Base-by-base conservation (phyloP, 2,888 invertebrate genomes). In the Calliopum simillimum region DNA sequence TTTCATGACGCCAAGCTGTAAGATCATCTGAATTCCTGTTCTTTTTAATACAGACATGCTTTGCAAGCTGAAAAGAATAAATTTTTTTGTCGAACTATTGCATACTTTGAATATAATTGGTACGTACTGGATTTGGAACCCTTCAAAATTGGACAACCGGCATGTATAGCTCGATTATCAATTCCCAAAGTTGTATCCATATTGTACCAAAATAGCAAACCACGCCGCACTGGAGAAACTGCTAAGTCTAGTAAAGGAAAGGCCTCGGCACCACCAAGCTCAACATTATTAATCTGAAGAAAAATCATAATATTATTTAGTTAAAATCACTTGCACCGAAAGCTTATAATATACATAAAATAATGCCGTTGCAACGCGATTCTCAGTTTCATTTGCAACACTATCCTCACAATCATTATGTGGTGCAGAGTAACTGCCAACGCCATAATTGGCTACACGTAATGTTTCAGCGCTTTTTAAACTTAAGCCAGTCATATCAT, bases 121-220 rank as follows among this genome's bases (percentile, higher is more conserved):
- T 21, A 80, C 87, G 83, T 87, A 95, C 96, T 97, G 97, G 97
- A 98, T 88, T 98, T 98, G 41, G 94, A 93, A 51, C 98, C 98
- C 11, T 94, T 91, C 23, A 98, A 89, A 44, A 98, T 97, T 0
- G 98, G 98, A 86, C 98, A 98, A 64, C 97, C 97, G 3, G 97
- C 97, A 87, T 98, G 98, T 72, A 95, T 87, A 0, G 97, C 98
- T 75, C 92, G 89, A 77, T 90, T 89, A 87, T 98, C 95, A 0
- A 96, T 96, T 77, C 96, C 95, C 1, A 97, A 96, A 74, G 92
- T 95, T 4, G 92, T 90, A 84, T 93, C 92, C 74, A 98, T 88
- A 87, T 98, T 98, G 83, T 93, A 90, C 98, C 98, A 98, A 87
- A 96, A 95, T 1, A 95, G 93, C 8, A 97, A 95, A 11, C 94